Conservation (phyloP, 2,113 vertebrate species). For the Dolichotis patagonum region DNA sequence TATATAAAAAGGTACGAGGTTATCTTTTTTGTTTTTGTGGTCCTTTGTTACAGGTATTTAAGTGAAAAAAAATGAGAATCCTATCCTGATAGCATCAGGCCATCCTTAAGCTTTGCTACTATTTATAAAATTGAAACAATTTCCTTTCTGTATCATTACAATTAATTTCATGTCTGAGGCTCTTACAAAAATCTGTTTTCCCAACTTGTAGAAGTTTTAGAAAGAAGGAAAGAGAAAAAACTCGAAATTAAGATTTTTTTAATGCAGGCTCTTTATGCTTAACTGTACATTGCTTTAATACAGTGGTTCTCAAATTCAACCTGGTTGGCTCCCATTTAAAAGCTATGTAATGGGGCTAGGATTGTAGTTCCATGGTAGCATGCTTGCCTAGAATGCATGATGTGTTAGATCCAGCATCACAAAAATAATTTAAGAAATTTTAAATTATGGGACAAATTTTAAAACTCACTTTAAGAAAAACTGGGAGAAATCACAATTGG, state of each 20-base stretch:
- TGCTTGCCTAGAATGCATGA: background rate
- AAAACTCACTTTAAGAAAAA: slow-evolving; percentile 58
- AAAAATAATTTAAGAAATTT: background rate
- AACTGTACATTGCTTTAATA: slow-evolving; percentile 59
- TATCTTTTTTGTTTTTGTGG: slow-evolving; percentile 1
- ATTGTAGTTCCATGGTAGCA: background rate
- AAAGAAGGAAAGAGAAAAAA: slow-evolving; percentile 23
- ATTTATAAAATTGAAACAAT: slow-evolving; percentile 63
- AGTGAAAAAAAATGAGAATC: slow-evolving; percentile 18
- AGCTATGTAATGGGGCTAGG: slow-evolving; percentile 40
- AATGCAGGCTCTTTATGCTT: slow-evolving; percentile 53
- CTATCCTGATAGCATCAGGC: background rate
- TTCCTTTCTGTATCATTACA: slow-evolving; percentile 45
- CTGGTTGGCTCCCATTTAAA: slow-evolving; percentile 39
- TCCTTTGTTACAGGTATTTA: slow-evolving; percentile 4
- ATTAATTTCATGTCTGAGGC: slow-evolving; percentile 34
- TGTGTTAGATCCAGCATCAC: background rate
- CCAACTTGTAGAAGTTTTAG: slow-evolving; percentile 57
- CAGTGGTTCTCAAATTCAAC: slow-evolving; percentile 46
- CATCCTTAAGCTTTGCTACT: slow-evolving; percentile 31
- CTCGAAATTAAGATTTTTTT: slow-evolving; percentile 60
- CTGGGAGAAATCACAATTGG: slow-evolving; percentile 47
- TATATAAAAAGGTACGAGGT: background rate
- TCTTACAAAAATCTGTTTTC: slow-evolving; percentile 61
- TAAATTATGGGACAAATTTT: slow-evolving; percentile 52